Evolutionary conservation across 2,797 vertebrate species (phyloP), one percentile per base, ranked within the genome.

Genomic region (Danio albolineatus): DNA sequence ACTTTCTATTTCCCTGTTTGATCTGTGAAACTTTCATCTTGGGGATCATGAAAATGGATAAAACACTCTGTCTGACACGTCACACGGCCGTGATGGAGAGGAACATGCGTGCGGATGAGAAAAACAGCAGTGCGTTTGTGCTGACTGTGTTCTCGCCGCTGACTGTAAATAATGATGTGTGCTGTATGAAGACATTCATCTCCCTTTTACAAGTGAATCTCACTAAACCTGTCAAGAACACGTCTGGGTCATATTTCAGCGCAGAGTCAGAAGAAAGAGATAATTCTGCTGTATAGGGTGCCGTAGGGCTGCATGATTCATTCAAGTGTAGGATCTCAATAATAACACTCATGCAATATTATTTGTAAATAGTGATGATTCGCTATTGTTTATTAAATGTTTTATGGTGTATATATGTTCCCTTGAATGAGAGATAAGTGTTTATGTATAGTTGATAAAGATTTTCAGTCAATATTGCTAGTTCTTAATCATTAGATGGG

Each of bases 131-230:
- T 38, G 59, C 44, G 36, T 70, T 53, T 53, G 28, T 70, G 66
- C 48, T 53, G 66, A 70, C 66, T 53, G 38, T n/a, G 46, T 53
- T 69, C 48, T n/a, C 48, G 8, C 8, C n/a, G 14, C 8, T 39
- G 48, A 53, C 66, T 38, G 28, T 53, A 70, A 70, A 53, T 53
- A 70, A 70, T 70, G 66, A n/a, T 36, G 65, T 51, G 46, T 69
- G 46, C 46, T n/a, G 2, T 21, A 48, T 39, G 28, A 70, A 53
- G 8, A 53, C 21, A 69, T 69, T 69, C 46, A 38, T 69, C 65
- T 48, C 14, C 21, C 16, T 17, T 53, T n/a, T 49, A 67, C 2
- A 21, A 67, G 21, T 36, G 65, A 49, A 49, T 49, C 65, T 49
- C 19, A 48, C 64, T 69, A 70, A 70, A 70, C 46, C 66, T 70